Conservation (phyloP, 2,888 invertebrate genomes). For the Ochropleura plecta region DNA sequence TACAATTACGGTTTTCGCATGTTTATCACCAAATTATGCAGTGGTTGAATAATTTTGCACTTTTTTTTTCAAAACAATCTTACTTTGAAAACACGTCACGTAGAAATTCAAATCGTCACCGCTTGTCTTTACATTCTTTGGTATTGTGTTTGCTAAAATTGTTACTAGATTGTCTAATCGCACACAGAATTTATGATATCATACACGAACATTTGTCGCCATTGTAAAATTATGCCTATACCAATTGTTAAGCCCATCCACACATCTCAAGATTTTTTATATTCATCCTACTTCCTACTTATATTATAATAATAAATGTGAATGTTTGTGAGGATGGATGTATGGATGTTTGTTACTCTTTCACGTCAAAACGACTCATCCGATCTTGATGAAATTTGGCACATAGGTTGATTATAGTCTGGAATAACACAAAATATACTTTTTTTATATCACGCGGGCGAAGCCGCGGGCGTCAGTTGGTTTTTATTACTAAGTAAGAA, state of each 20-base stretch:
- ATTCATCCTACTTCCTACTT: too few relatives aligned
- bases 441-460: too few relatives aligned
- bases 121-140: conserved; percentile 12
- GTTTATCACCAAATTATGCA: conserved; percentile 48
- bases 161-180: not conserved
- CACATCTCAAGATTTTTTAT: not conserved
- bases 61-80: conserved; percentile 18
- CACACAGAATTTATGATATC: conserved; percentile 6
- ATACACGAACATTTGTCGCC: not conserved
- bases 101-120: conserved; percentile 35
- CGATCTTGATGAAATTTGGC: too few relatives aligned
- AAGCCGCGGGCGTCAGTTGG: too few relatives aligned
- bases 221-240: not conserved
- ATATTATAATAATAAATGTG: too few relatives aligned
- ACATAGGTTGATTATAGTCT: too few relatives aligned
- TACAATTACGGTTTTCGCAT: conserved; percentile 33
- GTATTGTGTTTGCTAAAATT: not conserved
- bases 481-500: too few relatives aligned
- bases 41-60: conserved; percentile 34
- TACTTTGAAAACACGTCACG: conserved; percentile 31
- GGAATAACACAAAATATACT: too few relatives aligned
- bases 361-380: too few relatives aligned
- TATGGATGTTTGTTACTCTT: too few relatives aligned
- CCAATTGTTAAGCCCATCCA: not conserved
- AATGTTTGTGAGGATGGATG: too few relatives aligned